These are phyloP conservation scores for Phodopus roborovskii DNA, from an alignment of 2,113 vertebrate species.

Conservation along the genomic window DNA sequence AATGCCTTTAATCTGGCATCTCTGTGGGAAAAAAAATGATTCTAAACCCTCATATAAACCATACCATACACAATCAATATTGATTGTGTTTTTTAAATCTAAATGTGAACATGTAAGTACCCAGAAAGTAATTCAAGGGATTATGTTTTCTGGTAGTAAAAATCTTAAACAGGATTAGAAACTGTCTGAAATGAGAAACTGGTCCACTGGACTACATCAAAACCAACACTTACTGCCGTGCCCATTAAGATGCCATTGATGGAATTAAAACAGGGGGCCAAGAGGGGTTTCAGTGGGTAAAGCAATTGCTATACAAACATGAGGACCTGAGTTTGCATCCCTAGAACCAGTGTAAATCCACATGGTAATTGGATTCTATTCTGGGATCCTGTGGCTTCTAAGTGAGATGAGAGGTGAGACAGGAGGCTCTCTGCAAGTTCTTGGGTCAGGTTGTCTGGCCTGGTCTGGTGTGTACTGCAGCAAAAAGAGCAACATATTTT, in stretches of 20 bases:
- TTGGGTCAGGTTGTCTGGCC: not conserved
- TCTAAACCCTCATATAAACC: not conserved
- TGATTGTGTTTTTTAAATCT: not conserved
- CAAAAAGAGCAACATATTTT: not conserved
- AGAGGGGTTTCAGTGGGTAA: not conserved
- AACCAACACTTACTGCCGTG: not conserved
- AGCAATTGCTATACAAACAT: not conserved
- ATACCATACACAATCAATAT: not conserved
- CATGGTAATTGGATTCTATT: not conserved
- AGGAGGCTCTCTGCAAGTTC: not conserved
- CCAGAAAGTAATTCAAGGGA: not conserved
- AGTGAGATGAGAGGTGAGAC: not conserved
- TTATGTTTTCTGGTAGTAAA: not conserved
- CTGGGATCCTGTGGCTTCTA: no score
- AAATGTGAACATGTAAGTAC: not conserved
- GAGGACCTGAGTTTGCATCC: not conserved
- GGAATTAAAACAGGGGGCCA: not conserved
- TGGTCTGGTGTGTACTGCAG: accelerated
- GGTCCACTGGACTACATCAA: not conserved
- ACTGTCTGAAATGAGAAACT: not conserved
- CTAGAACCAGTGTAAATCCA: not conserved
- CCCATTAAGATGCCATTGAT: not conserved
- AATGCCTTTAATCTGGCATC: not conserved
- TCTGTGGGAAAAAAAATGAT: not conserved
- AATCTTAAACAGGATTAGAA: not conserved